phyloP scores from a whole-genome alignment of 2,113 vertebrate genomes.

The Mobula birostris region DNA sequence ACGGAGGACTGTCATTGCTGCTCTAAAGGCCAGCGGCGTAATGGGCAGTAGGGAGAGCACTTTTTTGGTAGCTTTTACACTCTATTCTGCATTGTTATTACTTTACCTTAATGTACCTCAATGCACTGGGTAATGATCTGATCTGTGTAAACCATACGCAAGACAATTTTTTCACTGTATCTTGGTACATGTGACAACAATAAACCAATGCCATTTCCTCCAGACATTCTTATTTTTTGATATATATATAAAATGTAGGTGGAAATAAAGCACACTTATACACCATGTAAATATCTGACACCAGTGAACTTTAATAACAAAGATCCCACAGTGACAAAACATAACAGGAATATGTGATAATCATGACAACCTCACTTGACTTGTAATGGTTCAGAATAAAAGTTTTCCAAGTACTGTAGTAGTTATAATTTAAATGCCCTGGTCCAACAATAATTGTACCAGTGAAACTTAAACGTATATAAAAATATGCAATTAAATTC shows the following conservation, averaged over 20 bases:
- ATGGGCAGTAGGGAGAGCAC: no score
- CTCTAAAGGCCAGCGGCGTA: no score
- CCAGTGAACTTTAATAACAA: slow-evolving; percentile 73
- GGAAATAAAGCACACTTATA: slow-evolving; percentile 37
- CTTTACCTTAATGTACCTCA: no score
- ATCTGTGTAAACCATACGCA: no score
- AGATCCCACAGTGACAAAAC: slow-evolving; percentile 63
- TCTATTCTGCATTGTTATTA: no score
- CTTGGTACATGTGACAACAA: no score
- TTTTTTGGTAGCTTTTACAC: no score
- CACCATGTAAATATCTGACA: slow-evolving; percentile 46
- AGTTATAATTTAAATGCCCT: slow-evolving; percentile 58
- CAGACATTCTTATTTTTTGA: not conserved
- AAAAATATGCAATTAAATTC: slow-evolving; percentile 78
- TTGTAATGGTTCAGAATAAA: slow-evolving; percentile 40
- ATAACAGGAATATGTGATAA: slow-evolving; percentile 52
- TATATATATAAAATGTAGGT: no score
- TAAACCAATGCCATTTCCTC: not conserved
- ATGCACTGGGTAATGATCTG: no score
- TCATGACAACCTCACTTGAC: slow-evolving; percentile 48
- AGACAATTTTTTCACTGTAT: no score
- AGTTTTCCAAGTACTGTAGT: slow-evolving; percentile 44
- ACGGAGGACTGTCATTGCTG: no score
- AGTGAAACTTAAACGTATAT: slow-evolving; percentile 57
- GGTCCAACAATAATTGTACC: slow-evolving; percentile 47